Evolutionary conservation across 2,888 invertebrate genomes (phyloP).

Genomic region (Nymphalis polychloros): DNA sequence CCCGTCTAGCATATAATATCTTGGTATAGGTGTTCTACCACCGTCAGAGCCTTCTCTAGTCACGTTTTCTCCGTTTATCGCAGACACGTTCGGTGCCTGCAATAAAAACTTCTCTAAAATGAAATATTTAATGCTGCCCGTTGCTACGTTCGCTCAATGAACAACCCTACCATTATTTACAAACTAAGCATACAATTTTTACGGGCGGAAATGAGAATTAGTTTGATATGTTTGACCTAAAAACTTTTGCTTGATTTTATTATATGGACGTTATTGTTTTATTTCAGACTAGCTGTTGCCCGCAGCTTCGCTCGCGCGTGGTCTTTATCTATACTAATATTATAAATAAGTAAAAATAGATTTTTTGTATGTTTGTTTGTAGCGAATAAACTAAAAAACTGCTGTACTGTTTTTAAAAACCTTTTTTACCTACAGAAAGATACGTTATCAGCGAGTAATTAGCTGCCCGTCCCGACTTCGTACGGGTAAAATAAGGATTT

Average conservation of each 20-base stretch:
- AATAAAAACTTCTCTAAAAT: slow-evolving; percentile 81
- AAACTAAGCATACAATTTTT: slow-evolving; percentile 31
- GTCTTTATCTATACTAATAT: too few species aligned
- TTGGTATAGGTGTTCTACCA: slow-evolving; percentile 31
- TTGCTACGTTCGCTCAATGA: slow-evolving; percentile 58
- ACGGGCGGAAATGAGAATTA: slow-evolving; percentile 11
- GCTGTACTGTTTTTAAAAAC: too few species aligned
- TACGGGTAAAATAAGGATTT: too few species aligned
- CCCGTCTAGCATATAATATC: slow-evolving; percentile 18
- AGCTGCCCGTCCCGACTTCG: too few species aligned
- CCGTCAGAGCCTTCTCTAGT: slow-evolving; percentile 61
- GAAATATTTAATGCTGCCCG: slow-evolving; percentile 77
- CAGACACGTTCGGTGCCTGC: slow-evolving; percentile 73
- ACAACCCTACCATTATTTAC: slow-evolving; percentile 43
- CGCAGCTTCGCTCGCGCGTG: too few species aligned
- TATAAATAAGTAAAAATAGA: too few species aligned
- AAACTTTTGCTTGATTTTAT: slow-evolving; percentile 12
- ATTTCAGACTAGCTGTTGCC: too few species aligned
- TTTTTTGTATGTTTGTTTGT: too few species aligned
- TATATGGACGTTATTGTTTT: neutral
- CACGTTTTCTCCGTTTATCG: slow-evolving; percentile 76
- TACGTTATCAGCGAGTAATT: too few species aligned
- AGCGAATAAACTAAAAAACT: too few species aligned
- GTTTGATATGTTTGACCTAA: slow-evolving; percentile 1
- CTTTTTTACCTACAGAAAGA: too few species aligned